Base-by-base conservation (phyloP, 2,797 vertebrate species). In the Phalloptychus januarius region DNA sequence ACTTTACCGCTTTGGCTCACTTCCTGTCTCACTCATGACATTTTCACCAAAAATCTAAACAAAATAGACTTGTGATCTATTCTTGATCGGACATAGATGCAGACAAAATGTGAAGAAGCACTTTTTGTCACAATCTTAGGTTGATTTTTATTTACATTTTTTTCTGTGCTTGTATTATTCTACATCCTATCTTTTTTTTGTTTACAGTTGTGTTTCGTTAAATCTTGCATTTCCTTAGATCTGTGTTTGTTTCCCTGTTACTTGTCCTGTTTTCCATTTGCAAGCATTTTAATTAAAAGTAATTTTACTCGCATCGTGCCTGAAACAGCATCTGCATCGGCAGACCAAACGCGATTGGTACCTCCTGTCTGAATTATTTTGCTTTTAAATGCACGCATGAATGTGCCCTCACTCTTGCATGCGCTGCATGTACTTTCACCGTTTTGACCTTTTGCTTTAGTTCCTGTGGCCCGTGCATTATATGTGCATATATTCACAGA, bases 401-500 rank as follows among this genome's bases (percentile, higher is more conserved):
- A 50, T 61, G 44, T 13, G 46, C 4, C 70, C 56, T 86, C 71
- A 46, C 44, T 83, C 77, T 84, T 77, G 71, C 33, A 88, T 86
- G 71, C 79, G 28, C 52, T 3, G 74, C 67, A 72, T 78, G 78
- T 81, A 31, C 82, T 75, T 88, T 79, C 73, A 40, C 54, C 82
- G 78, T 82, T 48, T 72, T 77, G 31, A 23, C 12, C 67, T 69
- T 69, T 76, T 50, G 7, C 28, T 46, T 52, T 40, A 28, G 16
- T 33, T 25, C 38, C 28, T 56, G 28, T 56, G 36, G 75, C 4
- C 58, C 77, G 74, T 63, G 77, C 78, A 84, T 89, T 72, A 82
- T 75, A 81, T 88, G 88, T 89, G 87, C 80, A 92, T 91, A 84
- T 88, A 92, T 88, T 93, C 89, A 91, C 52, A 75, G 80, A 89